phyloP scores from a whole-genome alignment of 2,888 invertebrate species.

The Patella ulyssiponensis region DNA sequence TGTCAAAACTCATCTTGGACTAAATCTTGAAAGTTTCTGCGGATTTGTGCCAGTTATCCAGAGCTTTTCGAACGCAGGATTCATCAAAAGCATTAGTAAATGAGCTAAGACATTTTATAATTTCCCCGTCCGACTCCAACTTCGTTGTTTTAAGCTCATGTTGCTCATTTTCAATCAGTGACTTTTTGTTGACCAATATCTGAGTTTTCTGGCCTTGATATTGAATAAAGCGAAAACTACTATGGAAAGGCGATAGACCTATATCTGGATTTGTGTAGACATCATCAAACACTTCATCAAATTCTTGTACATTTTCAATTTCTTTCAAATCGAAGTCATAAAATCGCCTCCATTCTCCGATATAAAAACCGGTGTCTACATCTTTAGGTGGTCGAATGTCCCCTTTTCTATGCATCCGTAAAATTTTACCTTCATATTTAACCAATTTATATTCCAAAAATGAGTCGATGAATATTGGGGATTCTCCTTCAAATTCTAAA shows the following conservation, averaged over 20 bases:
- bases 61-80: background rate
- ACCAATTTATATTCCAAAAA: slow-evolving; percentile 46
- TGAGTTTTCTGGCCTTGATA: background rate
- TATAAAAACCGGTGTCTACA: slow-evolving; percentile 13
- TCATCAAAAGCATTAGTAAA: background rate
- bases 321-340: slow-evolving; percentile 26
- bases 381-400: slow-evolving; percentile 17
- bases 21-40: too few species aligned
- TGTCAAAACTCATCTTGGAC: too few species aligned
- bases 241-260: background rate
- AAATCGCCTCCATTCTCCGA: slow-evolving; percentile 38
- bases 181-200: background rate
- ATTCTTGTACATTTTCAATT: slow-evolving; percentile 24
- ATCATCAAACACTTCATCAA: slow-evolving; percentile 35
- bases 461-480: slow-evolving; percentile 37
- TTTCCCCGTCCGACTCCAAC: background rate
- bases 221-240: background rate
- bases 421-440: slow-evolving; percentile 31
- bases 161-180: background rate
- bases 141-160: background rate
- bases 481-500: slow-evolving; percentile 42
- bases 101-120: background rate
- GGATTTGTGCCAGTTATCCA: background rate
- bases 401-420: slow-evolving; percentile 42
- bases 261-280: slow-evolving; percentile 21